Conservation (phyloP, 2,113 vertebrate species). For the Heterocephalus glaber region DNA sequence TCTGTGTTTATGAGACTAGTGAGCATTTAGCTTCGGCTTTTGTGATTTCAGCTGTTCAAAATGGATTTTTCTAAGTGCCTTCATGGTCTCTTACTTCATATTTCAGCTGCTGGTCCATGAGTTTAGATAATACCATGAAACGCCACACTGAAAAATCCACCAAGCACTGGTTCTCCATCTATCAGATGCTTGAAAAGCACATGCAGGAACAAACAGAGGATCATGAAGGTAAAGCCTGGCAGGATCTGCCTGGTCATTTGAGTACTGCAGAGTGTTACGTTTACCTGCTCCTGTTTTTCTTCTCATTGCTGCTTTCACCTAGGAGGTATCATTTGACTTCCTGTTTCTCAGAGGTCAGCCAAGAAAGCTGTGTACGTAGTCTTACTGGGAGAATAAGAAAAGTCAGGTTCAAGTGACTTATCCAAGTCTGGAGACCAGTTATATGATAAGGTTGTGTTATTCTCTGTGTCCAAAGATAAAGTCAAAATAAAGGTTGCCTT, state of each 20-base stretch:
- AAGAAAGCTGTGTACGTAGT: background rate
- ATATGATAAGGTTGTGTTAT: background rate
- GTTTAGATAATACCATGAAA: slow-evolving; percentile 94
- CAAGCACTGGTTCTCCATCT: slow-evolving; percentile 96
- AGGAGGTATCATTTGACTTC: background rate
- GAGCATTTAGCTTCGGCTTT: background rate
- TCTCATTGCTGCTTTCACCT: background rate
- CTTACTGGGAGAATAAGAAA: background rate
- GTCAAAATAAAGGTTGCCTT: background rate
- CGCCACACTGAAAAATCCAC: slow-evolving; percentile 91
- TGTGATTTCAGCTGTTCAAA: background rate
- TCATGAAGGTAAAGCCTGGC: slow-evolving; percentile 82
- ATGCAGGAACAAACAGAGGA: slow-evolving; percentile 87
- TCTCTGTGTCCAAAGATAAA: background rate
- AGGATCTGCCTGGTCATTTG: background rate
- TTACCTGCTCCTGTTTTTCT: background rate
- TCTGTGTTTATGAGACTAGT: background rate
- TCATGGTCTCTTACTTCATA: background rate
- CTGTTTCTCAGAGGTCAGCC: background rate
- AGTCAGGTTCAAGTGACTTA: background rate
- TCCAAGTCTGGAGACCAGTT: background rate
- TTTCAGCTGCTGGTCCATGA: slow-evolving; percentile 95
- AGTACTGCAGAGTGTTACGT: background rate
- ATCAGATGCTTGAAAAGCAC: slow-evolving; percentile 94
- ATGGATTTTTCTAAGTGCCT: slow-evolving; percentile 15